These are phyloP conservation scores for Diaperis boleti DNA, from an alignment of 2,888 invertebrate genomes.

Conservation along the genomic window DNA sequence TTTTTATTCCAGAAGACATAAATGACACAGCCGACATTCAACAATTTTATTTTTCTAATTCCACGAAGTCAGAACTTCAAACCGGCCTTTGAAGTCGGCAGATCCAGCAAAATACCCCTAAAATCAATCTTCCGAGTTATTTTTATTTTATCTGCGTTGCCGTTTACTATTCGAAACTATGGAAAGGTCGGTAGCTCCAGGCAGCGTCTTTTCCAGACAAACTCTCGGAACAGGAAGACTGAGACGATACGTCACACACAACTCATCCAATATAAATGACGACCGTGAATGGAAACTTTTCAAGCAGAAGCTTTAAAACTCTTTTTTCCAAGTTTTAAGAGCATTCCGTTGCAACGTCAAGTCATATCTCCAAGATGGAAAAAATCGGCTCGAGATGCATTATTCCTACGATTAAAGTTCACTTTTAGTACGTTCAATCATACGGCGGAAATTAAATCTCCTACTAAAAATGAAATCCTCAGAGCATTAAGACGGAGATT, in stretches of 20 bases:
- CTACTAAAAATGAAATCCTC: constrained; percentile 49
- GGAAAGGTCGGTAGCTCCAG: constrained; percentile 3
- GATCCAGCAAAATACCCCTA: background rate
- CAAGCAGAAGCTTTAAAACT: constrained; percentile 26
- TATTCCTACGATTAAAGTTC: constrained; percentile 26
- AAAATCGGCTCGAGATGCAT: constrained; percentile 23
- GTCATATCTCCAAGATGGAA: constrained; percentile 12
- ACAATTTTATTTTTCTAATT: constrained; percentile 1
- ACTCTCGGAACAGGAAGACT: constrained; percentile 10
- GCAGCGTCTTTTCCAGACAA: constrained; percentile 11
- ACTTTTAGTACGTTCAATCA: constrained; percentile 46
- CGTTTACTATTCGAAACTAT: background rate
- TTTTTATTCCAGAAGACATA: too few relatives aligned
- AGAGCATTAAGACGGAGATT: constrained; percentile 45
- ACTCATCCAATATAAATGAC: constrained; percentile 23
- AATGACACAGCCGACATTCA: too few relatives aligned
- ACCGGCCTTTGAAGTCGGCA: background rate
- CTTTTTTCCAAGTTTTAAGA: constrained; percentile 26
- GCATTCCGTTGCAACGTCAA: constrained; percentile 26
- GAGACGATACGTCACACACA: constrained; percentile 22
- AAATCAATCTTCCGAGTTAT: background rate
- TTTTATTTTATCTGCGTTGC: constrained; percentile 3
- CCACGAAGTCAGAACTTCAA: background rate
- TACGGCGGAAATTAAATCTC: constrained; percentile 52
- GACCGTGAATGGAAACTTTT: constrained; percentile 26